These are phyloP conservation scores for Hydropotes inermis DNA, from an alignment of 2,113 vertebrate species.

Conservation along the genomic window DNA sequence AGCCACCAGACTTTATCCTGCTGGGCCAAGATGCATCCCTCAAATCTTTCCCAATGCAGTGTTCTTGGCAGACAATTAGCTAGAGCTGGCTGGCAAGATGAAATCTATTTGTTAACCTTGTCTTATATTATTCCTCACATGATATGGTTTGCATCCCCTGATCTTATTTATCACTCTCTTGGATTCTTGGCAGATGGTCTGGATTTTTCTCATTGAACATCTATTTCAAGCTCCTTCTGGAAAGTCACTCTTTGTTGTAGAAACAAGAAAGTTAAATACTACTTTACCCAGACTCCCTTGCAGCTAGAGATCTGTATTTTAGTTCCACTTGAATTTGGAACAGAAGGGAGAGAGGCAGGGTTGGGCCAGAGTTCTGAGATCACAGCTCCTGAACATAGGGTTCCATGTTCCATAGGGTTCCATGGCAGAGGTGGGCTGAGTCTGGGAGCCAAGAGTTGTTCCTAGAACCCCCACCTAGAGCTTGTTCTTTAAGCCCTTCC, in stretches of 20 bases:
- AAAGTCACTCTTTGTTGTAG: not conserved
- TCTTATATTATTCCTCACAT: constrained; percentile 4
- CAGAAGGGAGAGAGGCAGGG: not conserved
- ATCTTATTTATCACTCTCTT: not conserved
- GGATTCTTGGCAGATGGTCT: not conserved
- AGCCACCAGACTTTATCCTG: not conserved
- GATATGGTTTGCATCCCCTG: not conserved
- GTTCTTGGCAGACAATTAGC: constrained; percentile 34
- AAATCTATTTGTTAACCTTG: constrained; percentile 16
- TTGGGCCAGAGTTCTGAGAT: not conserved
- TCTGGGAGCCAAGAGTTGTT: not conserved
- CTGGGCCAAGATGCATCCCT: not conserved
- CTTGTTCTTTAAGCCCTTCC: not conserved
- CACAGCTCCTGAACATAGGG: not conserved
- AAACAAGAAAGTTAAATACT: not conserved
- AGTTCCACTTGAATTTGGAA: not conserved
- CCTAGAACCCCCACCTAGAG: not conserved
- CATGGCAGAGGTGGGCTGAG: not conserved
- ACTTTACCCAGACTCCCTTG: not conserved
- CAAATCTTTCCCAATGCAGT: constrained; percentile 21
- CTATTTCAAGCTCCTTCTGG: not conserved
- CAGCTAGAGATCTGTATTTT: not conserved
- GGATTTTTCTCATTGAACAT: not conserved
- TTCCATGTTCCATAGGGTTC: not conserved
- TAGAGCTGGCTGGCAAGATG: constrained; percentile 11